Conservation (phyloP, 2,888 invertebrate species). For the Acleris holmiana region DNA sequence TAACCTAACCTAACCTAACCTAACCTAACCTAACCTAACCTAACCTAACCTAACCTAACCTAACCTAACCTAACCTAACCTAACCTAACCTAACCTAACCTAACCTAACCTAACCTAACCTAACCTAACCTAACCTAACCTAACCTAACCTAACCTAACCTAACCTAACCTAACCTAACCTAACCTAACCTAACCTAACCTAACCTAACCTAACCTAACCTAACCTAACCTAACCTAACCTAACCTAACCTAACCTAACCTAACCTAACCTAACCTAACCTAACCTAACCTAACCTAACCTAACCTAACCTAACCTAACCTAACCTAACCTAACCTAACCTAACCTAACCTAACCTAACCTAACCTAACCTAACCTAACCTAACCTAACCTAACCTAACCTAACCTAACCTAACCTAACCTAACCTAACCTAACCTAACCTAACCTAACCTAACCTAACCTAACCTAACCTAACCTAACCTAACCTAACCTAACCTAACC, state of each 20-base stretch:
- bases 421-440: slow-evolving; percentile 28
- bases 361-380: slow-evolving; percentile 34
- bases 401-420: slow-evolving; percentile 14
- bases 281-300: slow-evolving; percentile 39
- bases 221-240: slow-evolving; percentile 42
- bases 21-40: too few species aligned
- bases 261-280: slow-evolving; percentile 35
- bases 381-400: slow-evolving; percentile 27
- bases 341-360: slow-evolving; percentile 27
- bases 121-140: slow-evolving; percentile 41
- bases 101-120: slow-evolving; percentile 41
- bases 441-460: slow-evolving; percentile 36
- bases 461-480: slow-evolving; percentile 36
- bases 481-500: slow-evolving; percentile 35
- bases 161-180: slow-evolving; percentile 41
- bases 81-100: slow-evolving; percentile 42
- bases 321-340: slow-evolving; percentile 13
- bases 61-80: too few species aligned
- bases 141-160: slow-evolving; percentile 42
- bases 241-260: slow-evolving; percentile 36
- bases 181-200: slow-evolving; percentile 44
- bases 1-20: too few species aligned
- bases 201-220: slow-evolving; percentile 45
- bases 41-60: too few species aligned
- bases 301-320: slow-evolving; percentile 33